Evolutionary conservation across 23 tunicate species (phyloP).

Genomic region (Ciona savignyi): DNA sequence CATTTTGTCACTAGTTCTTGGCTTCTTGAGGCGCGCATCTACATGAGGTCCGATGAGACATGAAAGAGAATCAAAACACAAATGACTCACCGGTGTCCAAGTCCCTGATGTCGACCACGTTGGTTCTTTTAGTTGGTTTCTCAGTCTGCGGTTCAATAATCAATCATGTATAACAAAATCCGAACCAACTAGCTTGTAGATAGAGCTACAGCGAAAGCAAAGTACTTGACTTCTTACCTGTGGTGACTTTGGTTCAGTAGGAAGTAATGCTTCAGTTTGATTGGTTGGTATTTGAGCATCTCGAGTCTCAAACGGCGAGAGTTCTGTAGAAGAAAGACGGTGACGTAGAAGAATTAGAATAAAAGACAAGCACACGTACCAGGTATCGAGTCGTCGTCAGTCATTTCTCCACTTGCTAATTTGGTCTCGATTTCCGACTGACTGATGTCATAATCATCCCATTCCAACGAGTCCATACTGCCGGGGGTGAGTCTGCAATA

Average conservation of each 20-base stretch:
- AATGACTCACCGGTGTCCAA: background rate
- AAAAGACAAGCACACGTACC: no score
- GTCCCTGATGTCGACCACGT: background rate
- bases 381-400: conserved; percentile 46
- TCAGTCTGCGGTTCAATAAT: background rate
- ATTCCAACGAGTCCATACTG: conserved; percentile 50
- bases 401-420: conserved; percentile 5
- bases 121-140: background rate
- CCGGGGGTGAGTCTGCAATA: conserved; percentile 42
- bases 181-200: no score
- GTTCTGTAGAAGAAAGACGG: background rate
- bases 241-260: no score
- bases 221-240: no score
- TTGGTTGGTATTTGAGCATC: no score
- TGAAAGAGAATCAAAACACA: background rate
- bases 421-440: conserved; percentile 39
- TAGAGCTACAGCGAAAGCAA: no score
- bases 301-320: no score
- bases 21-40: background rate
- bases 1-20: conserved; percentile 1
- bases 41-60: no score
- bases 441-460: conserved; percentile 69
- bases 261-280: no score
- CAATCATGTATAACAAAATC: background rate
- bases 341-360: no score